Evolutionary conservation across 1,140 invertebrate genomes (phyloP).

Genomic region (Drosophila ambigua): DNA sequence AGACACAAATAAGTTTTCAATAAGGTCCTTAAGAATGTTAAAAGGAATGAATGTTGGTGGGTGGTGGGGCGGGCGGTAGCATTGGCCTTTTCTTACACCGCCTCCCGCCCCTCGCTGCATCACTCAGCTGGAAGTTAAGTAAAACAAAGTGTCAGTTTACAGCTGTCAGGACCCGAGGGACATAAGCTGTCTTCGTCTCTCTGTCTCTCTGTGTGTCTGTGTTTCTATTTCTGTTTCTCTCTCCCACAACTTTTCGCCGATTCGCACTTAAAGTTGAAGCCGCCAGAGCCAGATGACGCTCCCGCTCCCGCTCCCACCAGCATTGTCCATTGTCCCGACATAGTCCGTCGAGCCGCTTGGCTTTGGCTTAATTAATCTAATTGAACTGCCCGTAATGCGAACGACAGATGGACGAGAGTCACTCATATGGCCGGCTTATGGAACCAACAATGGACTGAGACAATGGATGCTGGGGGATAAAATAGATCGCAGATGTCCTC

Average conservation of each 20-base stretch:
- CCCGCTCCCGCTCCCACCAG: background rate
- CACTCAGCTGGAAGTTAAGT: constrained; percentile 36
- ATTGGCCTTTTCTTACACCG: background rate
- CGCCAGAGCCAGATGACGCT: constrained; percentile 21
- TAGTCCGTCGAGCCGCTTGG: constrained; percentile 6
- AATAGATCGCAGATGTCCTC: constrained; percentile 29
- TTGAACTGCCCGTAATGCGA: constrained; percentile 39
- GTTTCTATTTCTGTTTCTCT: background rate
- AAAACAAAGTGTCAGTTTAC: constrained; percentile 53
- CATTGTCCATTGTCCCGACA: background rate
- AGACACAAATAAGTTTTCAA: constrained; percentile 68
- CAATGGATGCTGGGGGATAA: constrained; percentile 25
- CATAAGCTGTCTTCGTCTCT: constrained; percentile 5
- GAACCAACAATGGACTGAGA: constrained; percentile 40
- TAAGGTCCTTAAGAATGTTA: constrained; percentile 52
- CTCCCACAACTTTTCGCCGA: constrained; percentile 21
- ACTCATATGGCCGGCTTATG: constrained; percentile 28
- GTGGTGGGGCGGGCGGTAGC: constrained; percentile 14
- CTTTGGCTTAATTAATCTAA: constrained; percentile 51
- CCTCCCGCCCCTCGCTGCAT: background rate
- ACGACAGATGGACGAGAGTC: constrained; percentile 25
- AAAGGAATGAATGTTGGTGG: constrained; percentile 30
- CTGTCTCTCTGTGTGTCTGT: background rate
- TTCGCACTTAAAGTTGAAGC: constrained; percentile 14
- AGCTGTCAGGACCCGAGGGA: constrained; percentile 37